These are phyloP conservation scores for Acromyrmex charruanus DNA, from an alignment of 1,140 invertebrate species.

Conservation along the genomic window DNA sequence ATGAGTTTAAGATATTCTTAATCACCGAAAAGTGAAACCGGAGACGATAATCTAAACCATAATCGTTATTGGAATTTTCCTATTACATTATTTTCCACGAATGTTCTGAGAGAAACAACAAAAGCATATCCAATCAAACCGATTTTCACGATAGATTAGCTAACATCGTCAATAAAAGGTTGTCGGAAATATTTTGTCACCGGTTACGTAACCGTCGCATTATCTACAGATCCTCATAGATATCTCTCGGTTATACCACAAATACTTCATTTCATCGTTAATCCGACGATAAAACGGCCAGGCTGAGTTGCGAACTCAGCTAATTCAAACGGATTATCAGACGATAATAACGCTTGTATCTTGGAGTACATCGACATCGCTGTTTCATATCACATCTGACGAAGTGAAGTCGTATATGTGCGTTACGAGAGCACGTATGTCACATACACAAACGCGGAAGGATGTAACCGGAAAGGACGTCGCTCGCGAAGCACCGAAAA, in stretches of 20 bases:
- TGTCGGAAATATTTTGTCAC: conserved; percentile 6
- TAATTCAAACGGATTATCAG: conserved; percentile 37
- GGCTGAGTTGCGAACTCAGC: background rate
- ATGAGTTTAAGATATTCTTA: background rate
- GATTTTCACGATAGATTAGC: conserved; percentile 7
- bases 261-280: conserved; percentile 44
- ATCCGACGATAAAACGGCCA: conserved; percentile 43
- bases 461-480: conserved; percentile 33
- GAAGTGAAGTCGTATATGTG: conserved; percentile 18
- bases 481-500: conserved; percentile 59
- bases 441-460: conserved; percentile 37
- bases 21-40: conserved; percentile 22
- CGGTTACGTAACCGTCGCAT: conserved; percentile 21
- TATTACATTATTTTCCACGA: background rate
- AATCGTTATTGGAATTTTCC: background rate
- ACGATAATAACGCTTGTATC: conserved; percentile 5
- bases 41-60: conserved; percentile 53
- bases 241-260: conserved; percentile 13
- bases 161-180: conserved; percentile 18
- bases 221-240: conserved; percentile 37
- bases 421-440: background rate
- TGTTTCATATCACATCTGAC: background rate
- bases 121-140: too few species aligned
- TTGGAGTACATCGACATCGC: background rate
- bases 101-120: background rate